Evolutionary conservation across 2,797 vertebrate genomes (phyloP).

Genomic region (Tragelaphus oryx): DNA sequence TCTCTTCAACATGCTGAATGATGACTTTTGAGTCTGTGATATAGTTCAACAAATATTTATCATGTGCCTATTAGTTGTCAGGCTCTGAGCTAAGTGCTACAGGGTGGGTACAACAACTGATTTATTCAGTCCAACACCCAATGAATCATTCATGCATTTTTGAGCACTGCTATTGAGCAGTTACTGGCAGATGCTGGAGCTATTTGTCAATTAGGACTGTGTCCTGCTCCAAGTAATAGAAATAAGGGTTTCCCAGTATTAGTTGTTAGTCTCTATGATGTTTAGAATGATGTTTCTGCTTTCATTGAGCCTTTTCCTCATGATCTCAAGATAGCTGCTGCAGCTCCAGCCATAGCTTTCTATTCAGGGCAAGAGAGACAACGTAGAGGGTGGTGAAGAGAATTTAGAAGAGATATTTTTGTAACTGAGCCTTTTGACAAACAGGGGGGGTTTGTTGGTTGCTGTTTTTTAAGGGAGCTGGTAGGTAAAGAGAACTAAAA

Average conservation of each 20-base stretch:
- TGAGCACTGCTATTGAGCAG: not conserved
- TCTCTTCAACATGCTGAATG: not conserved
- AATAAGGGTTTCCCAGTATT: not conserved
- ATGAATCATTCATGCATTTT: not conserved
- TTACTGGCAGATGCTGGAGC: not conserved
- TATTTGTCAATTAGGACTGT: not conserved
- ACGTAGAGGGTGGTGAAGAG: not conserved
- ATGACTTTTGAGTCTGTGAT: not conserved
- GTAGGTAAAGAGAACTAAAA: not conserved
- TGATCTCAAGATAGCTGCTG: not conserved
- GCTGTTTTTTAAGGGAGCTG: not conserved
- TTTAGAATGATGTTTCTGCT: not conserved
- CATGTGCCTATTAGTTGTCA: not conserved
- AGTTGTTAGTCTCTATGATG: not conserved
- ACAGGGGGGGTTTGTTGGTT: accelerated
- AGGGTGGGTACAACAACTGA: not conserved
- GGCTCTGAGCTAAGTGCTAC: not conserved
- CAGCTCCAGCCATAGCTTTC: not conserved
- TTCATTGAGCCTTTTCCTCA: not conserved
- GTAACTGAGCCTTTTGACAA: not conserved
- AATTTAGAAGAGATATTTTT: not conserved
- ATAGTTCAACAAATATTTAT: slow-evolving; percentile 41
- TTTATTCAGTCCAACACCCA: not conserved
- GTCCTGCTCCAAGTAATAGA: not conserved
- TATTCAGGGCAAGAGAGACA: not conserved